Conservation (phyloP, 2,797 vertebrate species). For the Syngnathus acus region DNA sequence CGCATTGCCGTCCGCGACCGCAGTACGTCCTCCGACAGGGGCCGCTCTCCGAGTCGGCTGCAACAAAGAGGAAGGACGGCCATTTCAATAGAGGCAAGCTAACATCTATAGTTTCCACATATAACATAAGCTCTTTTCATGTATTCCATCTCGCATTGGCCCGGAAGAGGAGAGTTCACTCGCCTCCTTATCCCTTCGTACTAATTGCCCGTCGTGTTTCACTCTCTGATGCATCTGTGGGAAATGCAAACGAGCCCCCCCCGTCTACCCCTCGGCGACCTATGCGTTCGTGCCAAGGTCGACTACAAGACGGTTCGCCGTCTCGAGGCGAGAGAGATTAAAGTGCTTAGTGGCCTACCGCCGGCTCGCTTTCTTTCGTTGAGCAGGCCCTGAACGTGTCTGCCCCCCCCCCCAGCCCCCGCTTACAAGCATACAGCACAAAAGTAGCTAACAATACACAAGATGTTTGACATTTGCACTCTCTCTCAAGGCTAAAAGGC, state of each 20-base stretch:
- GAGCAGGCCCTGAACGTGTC: neutral
- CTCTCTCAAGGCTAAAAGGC: constrained; percentile 49
- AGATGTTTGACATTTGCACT: constrained; percentile 56
- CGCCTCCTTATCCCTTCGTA: constrained; percentile 53
- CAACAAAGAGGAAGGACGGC: constrained; percentile 4
- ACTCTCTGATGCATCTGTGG: constrained; percentile 38
- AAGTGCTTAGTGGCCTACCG: constrained; percentile 59
- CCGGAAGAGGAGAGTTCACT: neutral
- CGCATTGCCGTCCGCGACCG: constrained; percentile 76
- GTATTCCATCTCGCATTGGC: neutral
- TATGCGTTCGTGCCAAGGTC: constrained; percentile 67
- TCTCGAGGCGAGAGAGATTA: constrained; percentile 67
- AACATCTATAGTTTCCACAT: too few species aligned
- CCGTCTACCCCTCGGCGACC: constrained; percentile 14
- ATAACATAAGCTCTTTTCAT: neutral
- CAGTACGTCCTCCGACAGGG: constrained; percentile 78
- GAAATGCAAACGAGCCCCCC: constrained; percentile 49
- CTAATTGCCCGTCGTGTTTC: constrained; percentile 64
- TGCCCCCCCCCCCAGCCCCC: neutral
- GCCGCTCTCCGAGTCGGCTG: constrained; percentile 61
- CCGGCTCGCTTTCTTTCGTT: constrained; percentile 24
- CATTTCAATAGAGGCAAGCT: neutral
- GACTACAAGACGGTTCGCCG: constrained; percentile 69
- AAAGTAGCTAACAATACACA: constrained; percentile 34
- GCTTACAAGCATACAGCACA: constrained; percentile 27